phyloP scores from a whole-genome alignment of 2,113 vertebrate species.

The Onychostoma macrolepis region DNA sequence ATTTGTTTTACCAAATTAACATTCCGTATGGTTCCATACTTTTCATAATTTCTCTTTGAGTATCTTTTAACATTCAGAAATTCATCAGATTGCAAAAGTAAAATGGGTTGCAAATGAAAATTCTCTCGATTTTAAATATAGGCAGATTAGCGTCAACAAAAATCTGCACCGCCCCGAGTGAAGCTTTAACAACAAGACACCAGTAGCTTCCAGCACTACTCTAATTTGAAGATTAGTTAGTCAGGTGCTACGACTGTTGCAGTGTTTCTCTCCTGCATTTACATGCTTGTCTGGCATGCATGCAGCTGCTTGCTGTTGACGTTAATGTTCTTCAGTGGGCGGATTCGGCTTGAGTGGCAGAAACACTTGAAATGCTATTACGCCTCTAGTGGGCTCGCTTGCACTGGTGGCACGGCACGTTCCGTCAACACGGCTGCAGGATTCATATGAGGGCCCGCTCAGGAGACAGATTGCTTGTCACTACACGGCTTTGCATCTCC shows the following conservation, averaged over 20 bases:
- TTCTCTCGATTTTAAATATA: conserved; percentile 2
- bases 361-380: conserved; percentile 77
- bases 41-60: background rate
- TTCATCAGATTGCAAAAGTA: background rate
- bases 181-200: background rate
- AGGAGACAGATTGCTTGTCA: conserved; percentile 74
- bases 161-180: background rate
- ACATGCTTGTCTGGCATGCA: conserved; percentile 36
- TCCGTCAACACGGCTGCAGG: conserved; percentile 65
- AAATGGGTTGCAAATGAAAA: background rate
- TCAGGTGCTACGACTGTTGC: conserved; percentile 25
- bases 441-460: conserved; percentile 65
- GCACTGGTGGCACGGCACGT: conserved; percentile 56
- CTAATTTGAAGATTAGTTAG: conserved; percentile 25
- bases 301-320: conserved; percentile 58
- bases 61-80: background rate
- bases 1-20: background rate
- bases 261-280: conserved; percentile 25
- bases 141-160: background rate
- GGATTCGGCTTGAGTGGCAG: conserved; percentile 63
- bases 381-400: conserved; percentile 65
- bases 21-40: background rate
- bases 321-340: conserved; percentile 54
- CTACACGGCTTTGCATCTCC: conserved; percentile 71
- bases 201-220: background rate